Evolutionary conservation across 2,797 vertebrate genomes (phyloP).

Genomic region (Hoplostethus atlanticus): DNA sequence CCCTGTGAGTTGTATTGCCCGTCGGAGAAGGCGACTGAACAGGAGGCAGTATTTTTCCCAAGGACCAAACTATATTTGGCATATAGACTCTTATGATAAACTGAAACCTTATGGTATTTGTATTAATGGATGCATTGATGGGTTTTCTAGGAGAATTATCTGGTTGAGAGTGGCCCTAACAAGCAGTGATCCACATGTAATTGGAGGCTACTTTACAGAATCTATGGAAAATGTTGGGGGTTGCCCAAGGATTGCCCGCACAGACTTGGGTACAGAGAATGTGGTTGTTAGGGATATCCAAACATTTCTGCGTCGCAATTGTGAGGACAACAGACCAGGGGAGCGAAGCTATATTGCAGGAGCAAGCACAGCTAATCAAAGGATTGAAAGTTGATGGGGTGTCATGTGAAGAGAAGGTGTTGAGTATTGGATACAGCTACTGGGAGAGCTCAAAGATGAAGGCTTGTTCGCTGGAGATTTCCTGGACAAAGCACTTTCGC

Average conservation of each 20-base stretch:
- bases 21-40: too few relatives aligned
- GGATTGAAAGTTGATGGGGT: too few relatives aligned
- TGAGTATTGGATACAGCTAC: too few relatives aligned
- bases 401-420: too few relatives aligned
- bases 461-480: too few relatives aligned
- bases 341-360: not conserved
- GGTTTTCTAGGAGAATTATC: not conserved
- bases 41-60: too few relatives aligned
- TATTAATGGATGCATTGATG: not conserved
- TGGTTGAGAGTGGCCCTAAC: not conserved
- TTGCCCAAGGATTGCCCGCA: not conserved
- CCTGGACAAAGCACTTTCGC: too few relatives aligned
- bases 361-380: too few relatives aligned
- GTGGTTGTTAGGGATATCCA: conserved; percentile 6
- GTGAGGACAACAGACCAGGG: not conserved
- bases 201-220: not conserved
- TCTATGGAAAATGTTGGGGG: not conserved
- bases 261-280: conserved; percentile 9
- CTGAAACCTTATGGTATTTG: not conserved
- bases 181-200: conserved; percentile 4
- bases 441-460: too few relatives aligned
- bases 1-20: too few relatives aligned
- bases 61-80: too few relatives aligned
- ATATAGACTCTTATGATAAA: not conserved
- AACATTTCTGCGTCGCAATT: not conserved